phyloP scores from a whole-genome alignment of 1,140 invertebrate species.

The Platorchestia sp. region DNA sequence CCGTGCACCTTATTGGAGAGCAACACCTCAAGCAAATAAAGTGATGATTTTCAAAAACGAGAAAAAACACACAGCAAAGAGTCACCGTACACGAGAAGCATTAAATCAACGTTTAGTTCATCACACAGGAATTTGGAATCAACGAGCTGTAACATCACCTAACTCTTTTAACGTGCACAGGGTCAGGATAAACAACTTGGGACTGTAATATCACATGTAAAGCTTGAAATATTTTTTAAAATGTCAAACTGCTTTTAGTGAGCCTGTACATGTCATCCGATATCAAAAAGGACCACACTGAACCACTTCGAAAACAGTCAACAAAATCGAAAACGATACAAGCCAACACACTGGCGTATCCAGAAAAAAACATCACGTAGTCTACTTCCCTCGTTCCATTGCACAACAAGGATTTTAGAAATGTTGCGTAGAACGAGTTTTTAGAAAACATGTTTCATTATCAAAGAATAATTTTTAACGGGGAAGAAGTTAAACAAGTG shows the following conservation, averaged over 20 bases:
- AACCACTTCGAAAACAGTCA: background rate
- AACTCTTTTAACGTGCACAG: background rate
- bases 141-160: background rate
- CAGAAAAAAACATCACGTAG: background rate
- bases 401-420: background rate
- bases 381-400: background rate
- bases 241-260: background rate
- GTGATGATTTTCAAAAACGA: background rate
- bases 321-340: background rate
- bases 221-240: background rate
- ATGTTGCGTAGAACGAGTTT: background rate
- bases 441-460: background rate
- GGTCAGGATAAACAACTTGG: background rate
- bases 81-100: background rate
- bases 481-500: background rate
- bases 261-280: background rate
- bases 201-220: background rate
- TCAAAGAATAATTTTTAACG: background rate
- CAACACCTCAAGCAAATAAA: background rate
- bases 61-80: background rate
- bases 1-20: background rate
- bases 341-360: conserved; percentile 20
- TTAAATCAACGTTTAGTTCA: background rate
- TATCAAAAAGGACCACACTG: background rate
- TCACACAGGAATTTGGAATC: background rate